These are phyloP conservation scores for Cephus nigrinus DNA, from an alignment of 2,888 invertebrate species.

Conservation along the genomic window DNA sequence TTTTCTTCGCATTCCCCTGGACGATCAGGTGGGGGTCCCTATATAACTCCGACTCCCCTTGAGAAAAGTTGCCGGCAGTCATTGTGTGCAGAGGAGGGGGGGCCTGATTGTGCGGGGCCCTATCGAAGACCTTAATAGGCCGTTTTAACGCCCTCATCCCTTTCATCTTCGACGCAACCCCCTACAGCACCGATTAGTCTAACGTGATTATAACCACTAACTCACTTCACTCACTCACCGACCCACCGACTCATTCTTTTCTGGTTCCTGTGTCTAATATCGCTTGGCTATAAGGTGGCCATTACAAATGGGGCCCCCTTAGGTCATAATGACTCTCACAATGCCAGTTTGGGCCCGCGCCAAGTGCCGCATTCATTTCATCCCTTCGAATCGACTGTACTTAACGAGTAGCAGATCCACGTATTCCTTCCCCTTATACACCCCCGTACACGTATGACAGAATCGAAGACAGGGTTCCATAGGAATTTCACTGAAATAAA, in stretches of 20 bases:
- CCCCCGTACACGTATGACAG: neutral
- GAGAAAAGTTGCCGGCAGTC: slow-evolving; percentile 30
- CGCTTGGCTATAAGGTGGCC: slow-evolving; percentile 24
- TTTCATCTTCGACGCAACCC: slow-evolving; percentile 41
- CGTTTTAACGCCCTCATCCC: slow-evolving; percentile 41
- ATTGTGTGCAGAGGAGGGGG: slow-evolving; percentile 24
- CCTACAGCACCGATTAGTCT: slow-evolving; percentile 54
- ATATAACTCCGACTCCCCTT: neutral
- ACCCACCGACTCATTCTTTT: slow-evolving; percentile 23
- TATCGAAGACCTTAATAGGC: slow-evolving; percentile 44
- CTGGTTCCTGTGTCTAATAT: slow-evolving; percentile 24
- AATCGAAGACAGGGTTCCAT: neutral
- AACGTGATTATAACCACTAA: slow-evolving; percentile 58
- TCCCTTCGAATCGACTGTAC: neutral
- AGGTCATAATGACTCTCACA: slow-evolving; percentile 41
- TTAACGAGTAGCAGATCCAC: neutral
- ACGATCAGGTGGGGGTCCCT: neutral
- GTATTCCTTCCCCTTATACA: neutral
- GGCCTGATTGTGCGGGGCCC: slow-evolving; percentile 25
- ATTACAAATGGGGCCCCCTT: slow-evolving; percentile 24
- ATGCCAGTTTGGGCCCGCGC: slow-evolving; percentile 7
- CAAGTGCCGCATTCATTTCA: neutral
- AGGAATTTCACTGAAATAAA: neutral
- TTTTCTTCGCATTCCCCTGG: neutral
- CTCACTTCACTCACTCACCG: slow-evolving; percentile 52